phyloP scores from a whole-genome alignment of 2,888 invertebrate species.

The Pristionchus arcanus region DNA sequence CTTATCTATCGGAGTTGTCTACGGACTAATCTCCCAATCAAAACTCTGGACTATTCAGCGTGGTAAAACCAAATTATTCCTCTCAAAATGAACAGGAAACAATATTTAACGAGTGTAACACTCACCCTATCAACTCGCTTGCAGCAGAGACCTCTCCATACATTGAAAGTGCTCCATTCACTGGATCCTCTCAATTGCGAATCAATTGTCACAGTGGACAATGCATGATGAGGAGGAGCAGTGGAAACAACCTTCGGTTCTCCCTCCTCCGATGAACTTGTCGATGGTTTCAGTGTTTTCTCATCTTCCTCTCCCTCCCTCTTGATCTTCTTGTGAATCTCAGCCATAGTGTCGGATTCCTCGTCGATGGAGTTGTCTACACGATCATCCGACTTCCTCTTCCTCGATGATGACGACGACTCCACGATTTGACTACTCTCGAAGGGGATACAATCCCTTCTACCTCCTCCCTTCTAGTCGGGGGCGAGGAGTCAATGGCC shows the following conservation, averaged over 20 bases:
- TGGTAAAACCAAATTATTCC: no score
- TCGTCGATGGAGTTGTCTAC: not conserved
- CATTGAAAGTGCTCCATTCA: slow-evolving; percentile 37
- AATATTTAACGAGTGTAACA: not conserved
- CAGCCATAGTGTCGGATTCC: slow-evolving; percentile 23
- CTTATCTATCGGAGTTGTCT: not conserved
- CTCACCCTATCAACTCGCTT: slow-evolving; percentile 47
- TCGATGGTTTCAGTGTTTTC: not conserved
- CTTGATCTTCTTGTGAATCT: slow-evolving; percentile 38
- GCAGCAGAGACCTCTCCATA: slow-evolving; percentile 55
- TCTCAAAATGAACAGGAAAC: no score
- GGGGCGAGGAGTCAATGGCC: slow-evolving; percentile 37
- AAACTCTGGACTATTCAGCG: no score
- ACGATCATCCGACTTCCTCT: slow-evolving; percentile 28
- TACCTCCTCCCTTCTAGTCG: slow-evolving; percentile 27
- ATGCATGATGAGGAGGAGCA: slow-evolving; percentile 46
- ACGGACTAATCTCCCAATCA: no score
- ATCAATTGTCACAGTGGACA: slow-evolving; percentile 43
- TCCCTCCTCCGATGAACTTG: slow-evolving; percentile 27
- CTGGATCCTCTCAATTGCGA: not conserved
- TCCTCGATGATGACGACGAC: slow-evolving; percentile 16
- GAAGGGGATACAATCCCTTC: not conserved
- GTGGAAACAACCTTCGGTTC: not conserved
- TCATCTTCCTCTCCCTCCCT: slow-evolving; percentile 38
- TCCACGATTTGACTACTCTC: slow-evolving; percentile 31